Base-by-base conservation (phyloP, 2,797 vertebrate genomes). In the Girardinus metallicus region DNA sequence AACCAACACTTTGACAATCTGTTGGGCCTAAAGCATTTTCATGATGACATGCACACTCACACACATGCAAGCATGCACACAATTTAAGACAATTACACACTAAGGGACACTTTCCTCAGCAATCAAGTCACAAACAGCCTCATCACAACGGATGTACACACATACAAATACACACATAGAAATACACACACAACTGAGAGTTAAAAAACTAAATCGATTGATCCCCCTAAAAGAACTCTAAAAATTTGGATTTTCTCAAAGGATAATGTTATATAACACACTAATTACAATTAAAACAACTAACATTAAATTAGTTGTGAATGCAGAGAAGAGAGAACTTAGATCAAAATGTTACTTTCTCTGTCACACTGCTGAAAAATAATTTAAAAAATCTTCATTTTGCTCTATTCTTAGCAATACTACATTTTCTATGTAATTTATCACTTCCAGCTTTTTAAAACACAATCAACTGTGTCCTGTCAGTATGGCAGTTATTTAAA, bases 1-100 rank as follows among this genome's bases (percentile, higher is more conserved):
- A 89, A 79, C 82, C 77, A 87, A 92, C 91, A 90, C 89, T 92
- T 94, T 95, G 94, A 93, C 95, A 95, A 93, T 94, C 91, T 94
- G 93, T 95, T 94, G 94, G 91, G 92, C 90, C 90, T 89, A 81
- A 73, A 39, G 90, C 83, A 43, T 83, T 86, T 84, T 82, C 76
- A 86, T 79, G 51, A 78, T 83, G 23, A 86, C 74, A 84, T 79
- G 86, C 74, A 72, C 53, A 44, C 78, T 31, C 51, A 60, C 75
- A 70, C 46, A 43, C 73, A 23, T 75, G 44, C 31, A 44, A 29
- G 41, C 21, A 16, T 23, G 9, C 31, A 73, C 34, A 5, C 66
- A 60, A 41, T 36, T 16, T 75, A 76, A 51, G 43, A 41, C 51
- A 23, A 73, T 57, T 44, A 39, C 75, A 77, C 57, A 66, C 36